These are phyloP conservation scores for Oncorhynchus tshawytscha DNA, from an alignment of 2,113 vertebrate genomes.

Conservation along the genomic window DNA sequence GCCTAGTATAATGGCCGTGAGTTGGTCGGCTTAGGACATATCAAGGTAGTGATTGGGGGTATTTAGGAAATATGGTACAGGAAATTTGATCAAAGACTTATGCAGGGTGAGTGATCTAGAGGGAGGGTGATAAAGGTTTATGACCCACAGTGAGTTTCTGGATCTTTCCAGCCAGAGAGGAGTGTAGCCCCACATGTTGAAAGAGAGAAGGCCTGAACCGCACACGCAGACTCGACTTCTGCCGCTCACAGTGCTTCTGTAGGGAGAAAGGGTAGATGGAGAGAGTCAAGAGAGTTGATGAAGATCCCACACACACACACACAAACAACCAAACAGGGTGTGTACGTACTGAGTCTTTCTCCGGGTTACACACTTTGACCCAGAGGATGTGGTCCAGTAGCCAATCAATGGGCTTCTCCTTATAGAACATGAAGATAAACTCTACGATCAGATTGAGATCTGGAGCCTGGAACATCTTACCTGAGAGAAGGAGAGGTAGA, in stretches of 20 bases:
- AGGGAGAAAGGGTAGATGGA: background rate
- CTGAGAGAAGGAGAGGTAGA: slow-evolving; percentile 65
- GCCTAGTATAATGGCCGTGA: too few species aligned
- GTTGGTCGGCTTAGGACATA: background rate
- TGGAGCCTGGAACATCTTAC: slow-evolving; percentile 98
- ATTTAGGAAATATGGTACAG: background rate
- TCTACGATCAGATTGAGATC: slow-evolving; percentile 97
- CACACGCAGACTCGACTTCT: slow-evolving; percentile 94
- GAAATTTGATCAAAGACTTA: background rate
- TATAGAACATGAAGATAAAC: slow-evolving; percentile 99
- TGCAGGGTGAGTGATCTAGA: background rate
- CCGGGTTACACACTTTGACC: slow-evolving; percentile 99
- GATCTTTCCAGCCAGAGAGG: slow-evolving; percentile 94
- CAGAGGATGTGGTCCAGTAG: slow-evolving; percentile 97
- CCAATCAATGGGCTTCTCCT: slow-evolving; percentile 98
- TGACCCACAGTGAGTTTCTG: slow-evolving; percentile 93
- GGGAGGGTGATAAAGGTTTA: background rate
- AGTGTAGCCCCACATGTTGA: slow-evolving; percentile 96
- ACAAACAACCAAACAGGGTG: background rate
- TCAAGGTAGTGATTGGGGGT: background rate
- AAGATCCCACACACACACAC: background rate
- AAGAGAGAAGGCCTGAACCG: slow-evolving; percentile 96
- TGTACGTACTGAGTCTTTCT: slow-evolving; percentile 93
- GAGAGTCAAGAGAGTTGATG: background rate
- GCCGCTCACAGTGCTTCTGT: slow-evolving; percentile 95